These are phyloP conservation scores for Tyto alba DNA, from an alignment of 2,113 vertebrate species.

Conservation along the genomic window DNA sequence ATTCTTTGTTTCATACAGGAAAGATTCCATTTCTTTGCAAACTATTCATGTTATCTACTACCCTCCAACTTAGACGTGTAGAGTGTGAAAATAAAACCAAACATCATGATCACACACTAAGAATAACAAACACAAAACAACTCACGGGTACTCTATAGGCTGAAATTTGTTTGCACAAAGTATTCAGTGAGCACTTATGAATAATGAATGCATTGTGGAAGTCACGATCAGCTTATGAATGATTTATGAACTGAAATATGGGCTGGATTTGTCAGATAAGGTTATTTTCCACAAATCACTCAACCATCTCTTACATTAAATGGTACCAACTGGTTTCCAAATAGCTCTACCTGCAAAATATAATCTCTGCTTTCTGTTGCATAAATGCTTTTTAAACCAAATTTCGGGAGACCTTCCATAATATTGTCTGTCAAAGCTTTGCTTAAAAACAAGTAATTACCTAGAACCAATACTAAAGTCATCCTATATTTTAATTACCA, in stretches of 20 bases:
- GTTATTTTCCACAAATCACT: constrained; percentile 54
- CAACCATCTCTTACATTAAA: constrained; percentile 38
- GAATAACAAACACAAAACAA: constrained; percentile 25
- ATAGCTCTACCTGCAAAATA: constrained; percentile 22
- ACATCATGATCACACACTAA: neutral
- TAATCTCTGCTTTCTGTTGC: neutral
- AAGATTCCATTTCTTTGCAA: neutral
- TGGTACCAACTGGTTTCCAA: constrained; percentile 11
- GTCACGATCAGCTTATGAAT: constrained; percentile 38
- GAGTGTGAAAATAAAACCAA: neutral
- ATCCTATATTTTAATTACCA: constrained; percentile 22
- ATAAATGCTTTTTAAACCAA: neutral
- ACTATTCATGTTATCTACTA: neutral
- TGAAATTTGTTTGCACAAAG: constrained; percentile 61
- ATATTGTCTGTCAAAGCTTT: constrained; percentile 9
- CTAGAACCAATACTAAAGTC: constrained; percentile 1
- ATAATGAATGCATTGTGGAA: constrained; percentile 54
- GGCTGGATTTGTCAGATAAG: constrained; percentile 55
- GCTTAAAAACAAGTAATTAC: constrained; percentile 18
- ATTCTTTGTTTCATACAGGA: neutral
- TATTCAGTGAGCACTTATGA: constrained; percentile 50
- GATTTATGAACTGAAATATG: constrained; percentile 50
- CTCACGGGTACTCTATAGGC: neutral
- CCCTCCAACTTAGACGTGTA: neutral
- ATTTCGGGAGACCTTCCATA: neutral